These are phyloP conservation scores for Nixonia krombeini DNA, from an alignment of 1,140 invertebrate genomes.

Conservation along the genomic window DNA sequence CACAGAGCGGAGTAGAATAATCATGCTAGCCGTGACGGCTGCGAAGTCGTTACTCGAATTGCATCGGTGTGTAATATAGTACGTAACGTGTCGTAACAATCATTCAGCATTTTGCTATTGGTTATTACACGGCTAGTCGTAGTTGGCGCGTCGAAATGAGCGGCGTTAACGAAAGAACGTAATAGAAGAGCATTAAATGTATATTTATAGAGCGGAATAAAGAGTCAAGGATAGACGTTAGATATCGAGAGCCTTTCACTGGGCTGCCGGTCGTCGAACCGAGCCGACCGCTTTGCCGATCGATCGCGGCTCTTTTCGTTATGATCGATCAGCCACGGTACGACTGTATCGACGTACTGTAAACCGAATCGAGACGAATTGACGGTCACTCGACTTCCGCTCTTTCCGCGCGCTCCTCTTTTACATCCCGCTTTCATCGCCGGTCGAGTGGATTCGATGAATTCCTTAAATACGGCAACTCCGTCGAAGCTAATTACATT, in stretches of 20 bases:
- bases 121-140: too few relatives aligned
- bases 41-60: too few relatives aligned
- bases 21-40: too few relatives aligned
- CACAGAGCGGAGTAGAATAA: too few relatives aligned
- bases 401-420: conserved; percentile 10
- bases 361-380: conserved; percentile 27
- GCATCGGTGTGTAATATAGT: too few relatives aligned
- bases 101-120: too few relatives aligned
- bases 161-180: neutral
- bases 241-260: conserved; percentile 48
- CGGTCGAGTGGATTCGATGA: too few relatives aligned
- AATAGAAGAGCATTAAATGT: conserved; percentile 32
- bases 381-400: conserved; percentile 23
- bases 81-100: neutral
- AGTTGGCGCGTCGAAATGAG: too few relatives aligned
- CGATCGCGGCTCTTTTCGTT: conserved; percentile 34
- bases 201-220: conserved; percentile 46
- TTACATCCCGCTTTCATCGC: too few relatives aligned
- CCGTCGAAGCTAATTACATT: too few relatives aligned
- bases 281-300: conserved; percentile 28
- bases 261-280: conserved; percentile 41
- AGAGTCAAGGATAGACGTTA: conserved; percentile 44
- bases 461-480: too few relatives aligned
- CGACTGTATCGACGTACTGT: conserved; percentile 38
- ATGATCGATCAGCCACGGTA: conserved; percentile 20